Conservation (phyloP, 2,797 vertebrate genomes). For the Dipus sagitta region DNA sequence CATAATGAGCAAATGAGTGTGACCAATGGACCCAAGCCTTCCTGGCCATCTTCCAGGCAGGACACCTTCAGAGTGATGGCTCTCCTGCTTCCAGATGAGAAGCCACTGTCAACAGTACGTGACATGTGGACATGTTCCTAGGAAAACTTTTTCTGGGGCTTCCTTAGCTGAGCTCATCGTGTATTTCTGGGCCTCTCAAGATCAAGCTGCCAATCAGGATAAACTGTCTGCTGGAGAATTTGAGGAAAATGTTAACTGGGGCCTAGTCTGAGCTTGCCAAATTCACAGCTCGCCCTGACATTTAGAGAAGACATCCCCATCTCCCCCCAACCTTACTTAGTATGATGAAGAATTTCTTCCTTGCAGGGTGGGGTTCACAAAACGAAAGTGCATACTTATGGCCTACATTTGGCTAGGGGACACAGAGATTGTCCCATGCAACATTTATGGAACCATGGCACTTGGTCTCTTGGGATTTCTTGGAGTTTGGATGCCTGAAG, state of each 20-base stretch:
- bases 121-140: not conserved
- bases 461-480: not conserved
- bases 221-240: constrained; percentile 53
- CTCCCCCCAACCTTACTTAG: not conserved
- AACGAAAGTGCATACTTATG: constrained; percentile 28
- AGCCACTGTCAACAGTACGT: not conserved
- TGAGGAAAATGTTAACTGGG: constrained; percentile 62
- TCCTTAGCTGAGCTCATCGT: not conserved
- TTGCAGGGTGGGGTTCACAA: constrained; percentile 52
- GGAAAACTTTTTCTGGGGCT: not conserved
- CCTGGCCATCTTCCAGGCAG: not conserved
- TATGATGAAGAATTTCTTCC: constrained; percentile 46
- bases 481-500: constrained; percentile 11
- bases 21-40: not conserved
- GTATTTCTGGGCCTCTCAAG: not conserved
- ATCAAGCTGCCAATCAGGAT: constrained; percentile 45
- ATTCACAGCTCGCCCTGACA: constrained; percentile 48
- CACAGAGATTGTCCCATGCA: not conserved
- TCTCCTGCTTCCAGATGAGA: not conserved
- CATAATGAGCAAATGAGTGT: not conserved
- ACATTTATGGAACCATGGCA: constrained; percentile 4
- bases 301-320: constrained; percentile 18
- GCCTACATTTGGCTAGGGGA: constrained; percentile 39
- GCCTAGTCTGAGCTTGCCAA: constrained; percentile 27
- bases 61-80: not conserved